Percentiles rank a stretch among this genome's conserved stretches.
phyloP scores from a whole-genome alignment of 2,113 vertebrate species.

The Zosterops lateralis region DNA sequence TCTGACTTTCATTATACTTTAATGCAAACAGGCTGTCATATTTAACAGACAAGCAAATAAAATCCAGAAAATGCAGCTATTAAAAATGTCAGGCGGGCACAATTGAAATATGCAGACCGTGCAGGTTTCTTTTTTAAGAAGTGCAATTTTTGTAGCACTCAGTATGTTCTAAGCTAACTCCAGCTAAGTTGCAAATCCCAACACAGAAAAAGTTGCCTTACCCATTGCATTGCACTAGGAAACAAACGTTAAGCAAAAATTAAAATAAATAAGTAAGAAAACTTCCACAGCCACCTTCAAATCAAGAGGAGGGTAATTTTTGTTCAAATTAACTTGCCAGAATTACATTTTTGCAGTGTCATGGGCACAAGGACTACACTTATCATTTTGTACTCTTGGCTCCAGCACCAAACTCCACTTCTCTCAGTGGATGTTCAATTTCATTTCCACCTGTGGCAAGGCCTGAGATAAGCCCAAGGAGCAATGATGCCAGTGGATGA shows the following conservation, averaged over 20 bases:
- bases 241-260: background rate
- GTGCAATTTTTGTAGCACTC: background rate
- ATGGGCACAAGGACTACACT: background rate
- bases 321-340: background rate
- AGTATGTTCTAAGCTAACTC: background rate
- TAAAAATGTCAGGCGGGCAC: background rate
- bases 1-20: background rate
- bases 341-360: background rate
- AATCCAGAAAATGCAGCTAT: background rate
- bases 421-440: background rate
- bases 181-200: background rate
- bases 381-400: background rate
- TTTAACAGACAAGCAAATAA: background rate
- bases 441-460: background rate
- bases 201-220: background rate
- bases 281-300: background rate
- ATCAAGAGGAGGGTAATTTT: background rate
- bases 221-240: background rate
- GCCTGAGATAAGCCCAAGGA: background rate
- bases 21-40: background rate
- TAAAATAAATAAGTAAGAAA: background rate
- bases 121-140: background rate
- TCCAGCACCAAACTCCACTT: background rate
- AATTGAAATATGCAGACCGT: background rate
- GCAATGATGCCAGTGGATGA: background rate